Evolutionary conservation across 2,113 vertebrate genomes (phyloP), one percentile per base, ranked within the genome.

Genomic region (Melanocharis versteri): DNA sequence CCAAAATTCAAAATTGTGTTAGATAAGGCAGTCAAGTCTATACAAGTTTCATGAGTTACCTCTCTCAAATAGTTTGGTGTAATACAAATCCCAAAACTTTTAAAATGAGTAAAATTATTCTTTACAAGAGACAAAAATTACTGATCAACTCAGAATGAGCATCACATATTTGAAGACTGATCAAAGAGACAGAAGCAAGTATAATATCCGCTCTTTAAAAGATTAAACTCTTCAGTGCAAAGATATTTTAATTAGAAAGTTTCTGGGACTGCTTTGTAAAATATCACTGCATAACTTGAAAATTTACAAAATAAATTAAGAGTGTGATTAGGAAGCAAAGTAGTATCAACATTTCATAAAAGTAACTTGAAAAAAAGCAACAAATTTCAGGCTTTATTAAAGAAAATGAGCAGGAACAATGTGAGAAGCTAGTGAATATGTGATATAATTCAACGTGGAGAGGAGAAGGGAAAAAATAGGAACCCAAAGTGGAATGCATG

Each of bases 171-270:
- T 48, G 83, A 83, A 90, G 45, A 71, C 2, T 87, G 93, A 94
- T 96, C 89, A 95, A 96, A 97, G 68, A 78, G 13, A 75, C 15
- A 50, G 44, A 33, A 81, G 44, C 56, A 66, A 85, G 47, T 90
- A 31, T 69, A 87, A 89, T 86, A 94, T 78, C 51, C 4, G 0
- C 78, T 83, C 7, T 94, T 87, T 86, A 88, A 96, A 58, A 66
- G 60, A 97, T 50, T 91, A 50, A 96, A 91, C 58, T 91, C 79
- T 92, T 91, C 61, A 4, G 4, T 96, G 71, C 50, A 91, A 95
- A 96, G 53, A 94, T 91, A 76, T 82, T 96, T 95, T 96, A 96
- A 96, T 96, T 97, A 96, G 83, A 87, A 96, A 88, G 33, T 90
- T 96, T 94, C 44, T 71, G 66, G 35, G 65, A 84, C 95, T 97